These are phyloP conservation scores for Cisticola juncidis DNA, from an alignment of 2,113 vertebrate genomes.

Conservation along the genomic window DNA sequence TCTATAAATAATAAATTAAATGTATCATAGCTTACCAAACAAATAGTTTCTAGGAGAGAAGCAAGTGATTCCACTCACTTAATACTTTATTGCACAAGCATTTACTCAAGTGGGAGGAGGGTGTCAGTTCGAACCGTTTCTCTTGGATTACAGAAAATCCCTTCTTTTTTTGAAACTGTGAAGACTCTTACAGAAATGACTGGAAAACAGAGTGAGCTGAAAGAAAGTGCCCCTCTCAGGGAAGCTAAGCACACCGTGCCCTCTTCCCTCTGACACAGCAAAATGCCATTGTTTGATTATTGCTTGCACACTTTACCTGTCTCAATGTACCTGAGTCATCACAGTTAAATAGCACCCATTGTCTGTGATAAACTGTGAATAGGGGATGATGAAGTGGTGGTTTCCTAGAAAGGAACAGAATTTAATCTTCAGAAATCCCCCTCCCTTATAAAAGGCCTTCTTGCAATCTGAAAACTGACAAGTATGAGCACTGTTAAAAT, in stretches of 20 bases:
- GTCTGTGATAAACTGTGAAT: neutral
- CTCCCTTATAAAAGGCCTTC: neutral
- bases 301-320: neutral
- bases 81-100: neutral
- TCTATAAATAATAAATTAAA: neutral
- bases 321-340: neutral
- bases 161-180: neutral
- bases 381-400: neutral
- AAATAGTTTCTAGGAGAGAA: neutral
- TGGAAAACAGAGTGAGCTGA: neutral
- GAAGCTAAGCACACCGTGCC: neutral
- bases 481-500: neutral
- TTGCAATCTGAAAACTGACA: neutral
- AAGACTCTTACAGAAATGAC: neutral
- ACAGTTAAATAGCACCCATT: neutral
- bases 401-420: conserved; percentile 1
- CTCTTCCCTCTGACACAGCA: neutral
- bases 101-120: neutral
- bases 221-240: neutral
- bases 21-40: neutral
- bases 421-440: conserved; percentile 10
- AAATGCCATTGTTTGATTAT: neutral
- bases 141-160: neutral
- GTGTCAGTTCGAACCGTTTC: neutral
- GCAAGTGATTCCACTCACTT: neutral